Conservation (phyloP, 2,113 vertebrate species). For the Calyptommatus sinebrachiatus region DNA sequence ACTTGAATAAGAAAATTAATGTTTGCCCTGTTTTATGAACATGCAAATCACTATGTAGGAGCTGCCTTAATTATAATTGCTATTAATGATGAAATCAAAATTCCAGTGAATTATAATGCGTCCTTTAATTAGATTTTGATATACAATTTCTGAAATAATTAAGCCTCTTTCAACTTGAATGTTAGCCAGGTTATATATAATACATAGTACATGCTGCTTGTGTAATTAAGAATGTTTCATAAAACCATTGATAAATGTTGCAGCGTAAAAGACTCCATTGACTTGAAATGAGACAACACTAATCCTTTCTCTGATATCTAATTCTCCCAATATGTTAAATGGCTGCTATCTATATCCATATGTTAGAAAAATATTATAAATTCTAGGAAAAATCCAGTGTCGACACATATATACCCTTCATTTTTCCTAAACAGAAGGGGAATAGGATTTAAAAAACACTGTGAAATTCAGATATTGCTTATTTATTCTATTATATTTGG, state of each 20-base stretch:
- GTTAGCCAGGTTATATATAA: constrained; percentile 33
- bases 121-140: constrained; percentile 55
- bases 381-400: no score
- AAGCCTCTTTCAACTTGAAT: constrained; percentile 33
- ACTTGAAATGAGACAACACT: constrained; percentile 8
- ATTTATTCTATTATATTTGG: no score
- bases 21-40: constrained; percentile 34
- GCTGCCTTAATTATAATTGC: constrained; percentile 45
- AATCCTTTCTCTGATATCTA: neutral
- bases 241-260: constrained; percentile 24
- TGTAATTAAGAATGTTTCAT: constrained; percentile 19
- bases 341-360: constrained; percentile 2
- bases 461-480: no score
- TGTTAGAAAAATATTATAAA: neutral
- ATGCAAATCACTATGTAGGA: constrained; percentile 53
- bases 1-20: constrained; percentile 53
- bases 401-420: no score
- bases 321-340: neutral
- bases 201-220: constrained; percentile 27
- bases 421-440: no score
- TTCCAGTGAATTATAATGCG: constrained; percentile 44
- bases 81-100: constrained; percentile 54
- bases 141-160: constrained; percentile 47
- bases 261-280: constrained; percentile 11
- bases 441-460: no score